Percentiles rank a stretch among this genome's conserved stretches.
phyloP scores from a whole-genome alignment of 2,797 vertebrate genomes.

The Hydrocynus forskahlii region DNA sequence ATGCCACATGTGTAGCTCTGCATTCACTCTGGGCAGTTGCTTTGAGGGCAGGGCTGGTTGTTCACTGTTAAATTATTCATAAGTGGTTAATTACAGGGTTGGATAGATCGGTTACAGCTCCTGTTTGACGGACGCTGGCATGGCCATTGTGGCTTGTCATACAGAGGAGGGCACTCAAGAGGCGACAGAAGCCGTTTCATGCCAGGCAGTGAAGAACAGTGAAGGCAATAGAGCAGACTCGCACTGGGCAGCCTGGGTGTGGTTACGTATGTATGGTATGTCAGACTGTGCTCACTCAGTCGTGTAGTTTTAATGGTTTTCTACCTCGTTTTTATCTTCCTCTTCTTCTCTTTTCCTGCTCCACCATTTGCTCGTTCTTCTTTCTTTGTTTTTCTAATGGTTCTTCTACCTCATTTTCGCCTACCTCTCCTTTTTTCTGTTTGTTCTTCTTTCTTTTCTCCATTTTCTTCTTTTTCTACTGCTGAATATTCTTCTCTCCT shows the following conservation, averaged over 20 bases:
- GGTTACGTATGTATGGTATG: neutral
- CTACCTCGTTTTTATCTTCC: neutral
- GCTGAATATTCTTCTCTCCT: too few species aligned
- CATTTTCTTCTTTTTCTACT: too few species aligned
- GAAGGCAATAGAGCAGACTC: neutral
- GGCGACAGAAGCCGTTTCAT: neutral
- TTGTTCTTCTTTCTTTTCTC: too few species aligned
- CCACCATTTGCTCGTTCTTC: neutral
- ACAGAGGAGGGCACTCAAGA: constrained; percentile 12
- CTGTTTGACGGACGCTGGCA: constrained; percentile 44
- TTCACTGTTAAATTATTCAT: constrained; percentile 55
- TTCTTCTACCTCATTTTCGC: too few species aligned
- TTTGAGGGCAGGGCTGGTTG: constrained; percentile 35
- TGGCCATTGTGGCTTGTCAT: constrained; percentile 7
- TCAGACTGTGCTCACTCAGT: neutral
- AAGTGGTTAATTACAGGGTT: constrained; percentile 49
- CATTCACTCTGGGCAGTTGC: constrained; percentile 39
- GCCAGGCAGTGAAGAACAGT: neutral
- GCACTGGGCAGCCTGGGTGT: neutral
- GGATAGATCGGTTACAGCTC: constrained; percentile 48
- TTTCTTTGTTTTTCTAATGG: neutral
- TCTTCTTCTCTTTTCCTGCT: neutral
- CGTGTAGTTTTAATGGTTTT: neutral
- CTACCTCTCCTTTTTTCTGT: too few species aligned
- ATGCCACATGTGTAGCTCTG: constrained; percentile 8